phyloP scores from a whole-genome alignment of 30 jellyfish, hydroid and myxozoan species.

The Hydractinia symbiolongicarpus region DNA sequence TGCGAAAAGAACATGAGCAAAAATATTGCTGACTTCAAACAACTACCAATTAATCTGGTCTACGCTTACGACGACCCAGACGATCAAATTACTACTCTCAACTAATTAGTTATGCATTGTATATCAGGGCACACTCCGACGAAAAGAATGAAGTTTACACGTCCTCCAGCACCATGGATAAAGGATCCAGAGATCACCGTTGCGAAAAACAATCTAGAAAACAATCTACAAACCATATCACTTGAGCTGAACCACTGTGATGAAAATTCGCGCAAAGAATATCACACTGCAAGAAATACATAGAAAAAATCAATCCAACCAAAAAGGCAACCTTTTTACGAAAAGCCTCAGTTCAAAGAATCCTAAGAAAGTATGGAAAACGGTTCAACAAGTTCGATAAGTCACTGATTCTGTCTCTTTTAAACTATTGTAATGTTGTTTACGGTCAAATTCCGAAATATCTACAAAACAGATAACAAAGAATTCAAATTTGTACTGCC shows the following conservation, averaged over 20 bases:
- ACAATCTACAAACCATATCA: background rate
- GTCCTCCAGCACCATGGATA: slow-evolving; percentile 79
- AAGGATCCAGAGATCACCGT: slow-evolving; percentile 37
- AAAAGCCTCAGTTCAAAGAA: background rate
- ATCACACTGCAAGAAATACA: background rate
- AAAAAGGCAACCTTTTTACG: background rate
- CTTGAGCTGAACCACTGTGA: background rate
- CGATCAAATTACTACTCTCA: slow-evolving; percentile 47
- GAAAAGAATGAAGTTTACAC: slow-evolving; percentile 45
- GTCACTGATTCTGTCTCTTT: too few relatives aligned
- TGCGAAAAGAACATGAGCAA: slow-evolving; percentile 35
- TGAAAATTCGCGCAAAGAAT: background rate
- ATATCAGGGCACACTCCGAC: slow-evolving; percentile 64
- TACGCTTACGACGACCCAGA: slow-evolving; percentile 49
- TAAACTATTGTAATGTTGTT: too few relatives aligned
- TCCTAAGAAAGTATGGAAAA: background rate
- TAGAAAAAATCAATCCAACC: background rate
- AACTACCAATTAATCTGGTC: slow-evolving; percentile 43
- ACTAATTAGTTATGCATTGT: slow-evolving; percentile 37
- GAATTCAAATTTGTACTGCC: too few relatives aligned
- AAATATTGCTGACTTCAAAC: slow-evolving; percentile 28
- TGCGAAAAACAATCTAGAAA: slow-evolving; percentile 15
- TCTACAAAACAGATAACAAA: too few relatives aligned
- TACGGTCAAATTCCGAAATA: too few relatives aligned
- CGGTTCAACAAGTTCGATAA: background rate